Conservation (phyloP, 53 echinoderm and acorn worm genomes). For the Hippasteria phrygiana region DNA sequence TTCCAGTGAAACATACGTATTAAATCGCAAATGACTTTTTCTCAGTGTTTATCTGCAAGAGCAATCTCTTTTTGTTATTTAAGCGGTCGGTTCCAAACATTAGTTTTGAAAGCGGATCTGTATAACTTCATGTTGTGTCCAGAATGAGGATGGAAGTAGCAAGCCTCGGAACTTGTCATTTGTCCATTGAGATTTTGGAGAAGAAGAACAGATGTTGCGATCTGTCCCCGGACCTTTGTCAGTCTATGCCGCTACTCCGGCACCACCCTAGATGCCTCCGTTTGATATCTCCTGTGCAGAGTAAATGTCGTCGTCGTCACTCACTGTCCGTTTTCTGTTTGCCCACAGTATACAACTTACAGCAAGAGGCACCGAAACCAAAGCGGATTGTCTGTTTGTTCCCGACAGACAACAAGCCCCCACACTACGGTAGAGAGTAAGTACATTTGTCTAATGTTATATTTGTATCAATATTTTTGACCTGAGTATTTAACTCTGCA, state of each 20-base stretch:
- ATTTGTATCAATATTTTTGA: no score
- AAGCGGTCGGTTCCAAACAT: no score
- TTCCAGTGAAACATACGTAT: no score
- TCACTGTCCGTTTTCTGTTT: conserved; percentile 44
- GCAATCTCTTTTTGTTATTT: no score
- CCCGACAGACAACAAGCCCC: conserved; percentile 74
- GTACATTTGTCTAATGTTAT: conserved; percentile 45
- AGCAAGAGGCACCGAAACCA: conserved; percentile 93
- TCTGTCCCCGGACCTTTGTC: neutral
- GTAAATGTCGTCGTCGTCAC: neutral
- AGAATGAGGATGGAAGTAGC: neutral
- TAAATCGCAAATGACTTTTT: no score
- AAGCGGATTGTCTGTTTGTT: conserved; percentile 80
- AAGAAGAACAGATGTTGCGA: neutral
- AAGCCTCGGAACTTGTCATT: neutral
- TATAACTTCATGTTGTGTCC: no score
- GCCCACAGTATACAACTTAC: conserved; percentile 89
- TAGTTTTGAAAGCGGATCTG: no score
- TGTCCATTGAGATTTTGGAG: neutral
- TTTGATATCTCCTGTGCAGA: neutral
- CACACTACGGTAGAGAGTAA: conserved; percentile 96
- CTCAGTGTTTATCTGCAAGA: no score
- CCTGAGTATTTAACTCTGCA: no score
- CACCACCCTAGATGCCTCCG: neutral
- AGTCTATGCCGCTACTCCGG: neutral